Conservation (phyloP, 2,888 invertebrate genomes). For the Agrilus mali region DNA sequence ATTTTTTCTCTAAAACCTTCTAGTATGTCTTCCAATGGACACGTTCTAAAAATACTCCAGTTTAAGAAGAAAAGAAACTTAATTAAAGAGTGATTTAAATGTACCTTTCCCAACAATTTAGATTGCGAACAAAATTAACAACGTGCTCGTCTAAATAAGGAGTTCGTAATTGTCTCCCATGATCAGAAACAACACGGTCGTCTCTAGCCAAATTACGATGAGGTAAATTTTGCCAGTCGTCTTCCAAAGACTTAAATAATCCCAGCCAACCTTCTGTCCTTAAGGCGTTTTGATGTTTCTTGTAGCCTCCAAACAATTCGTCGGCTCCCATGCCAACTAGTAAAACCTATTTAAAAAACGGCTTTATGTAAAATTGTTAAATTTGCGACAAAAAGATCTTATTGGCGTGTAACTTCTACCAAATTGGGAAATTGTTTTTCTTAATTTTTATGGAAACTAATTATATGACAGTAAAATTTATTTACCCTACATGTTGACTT, state of each 20-base stretch:
- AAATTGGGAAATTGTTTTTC: no score
- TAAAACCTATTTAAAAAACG: slow-evolving; percentile 43
- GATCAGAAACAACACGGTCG: slow-evolving; percentile 84
- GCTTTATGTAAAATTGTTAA: no score
- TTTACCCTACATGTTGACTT: slow-evolving; percentile 51
- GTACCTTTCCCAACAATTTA: slow-evolving; percentile 59
- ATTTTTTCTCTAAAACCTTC: slow-evolving; percentile 90
- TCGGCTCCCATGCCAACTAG: slow-evolving; percentile 92
- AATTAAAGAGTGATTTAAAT: neutral
- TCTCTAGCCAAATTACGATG: slow-evolving; percentile 88
- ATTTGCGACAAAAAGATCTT: no score
- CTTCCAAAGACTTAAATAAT: slow-evolving; percentile 40
- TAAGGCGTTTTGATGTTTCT: slow-evolving; percentile 67
- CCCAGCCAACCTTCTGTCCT: slow-evolving; percentile 42
- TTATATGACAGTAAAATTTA: slow-evolving; percentile 3
- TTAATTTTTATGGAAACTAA: no score
- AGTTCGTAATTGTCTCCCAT: slow-evolving; percentile 71
- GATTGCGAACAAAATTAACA: slow-evolving; percentile 46
- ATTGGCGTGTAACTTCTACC: no score
- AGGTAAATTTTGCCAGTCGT: slow-evolving; percentile 79
- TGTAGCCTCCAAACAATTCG: slow-evolving; percentile 92
- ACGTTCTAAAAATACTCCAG: slow-evolving; percentile 20
- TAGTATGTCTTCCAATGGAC: slow-evolving; percentile 38
- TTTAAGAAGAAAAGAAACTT: neutral
- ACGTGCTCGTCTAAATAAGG: slow-evolving; percentile 67